Evolutionary conservation across 2,888 invertebrate species (phyloP), one percentile per base, ranked within the genome.

Genomic region (Sericinus montela): DNA sequence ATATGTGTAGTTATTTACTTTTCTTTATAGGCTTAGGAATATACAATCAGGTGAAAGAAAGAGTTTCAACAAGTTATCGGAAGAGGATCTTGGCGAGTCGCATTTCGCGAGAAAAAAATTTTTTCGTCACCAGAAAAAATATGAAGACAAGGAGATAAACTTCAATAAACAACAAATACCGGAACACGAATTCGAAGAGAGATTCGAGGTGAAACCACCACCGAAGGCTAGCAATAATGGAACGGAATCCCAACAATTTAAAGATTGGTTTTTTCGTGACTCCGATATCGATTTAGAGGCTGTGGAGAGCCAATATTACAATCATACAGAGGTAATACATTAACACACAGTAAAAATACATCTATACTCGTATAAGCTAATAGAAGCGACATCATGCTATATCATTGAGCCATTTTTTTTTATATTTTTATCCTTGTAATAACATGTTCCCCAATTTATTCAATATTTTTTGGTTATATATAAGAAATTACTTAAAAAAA

Each of bases 131-230:
- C 80, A 85, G 58, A 86, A 78, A 45, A 80, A 78, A 35, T 52
- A 59, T 30, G 65, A 72, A 45, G 66, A 59, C 35, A 63, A 50
- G 3, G 67, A 65, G 36, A 45, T 37, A 5, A 50, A 45, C 25
- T 65, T 69, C 10, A 71, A 62, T 47, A 77, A 69, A 48, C 69
- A 77, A 56, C 85, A 88, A 55, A 71, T 89, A 50, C 92, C 92
- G 0, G 89, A 90, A 54, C 92, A 92, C 52, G 92, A 92, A 50
- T 92, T 92, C 48, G 91, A 91, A 69, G 90, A 89, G 32, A 89
- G 74, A 59, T 91, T 92, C 56, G 91, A 91, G 66, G 67, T 86
- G 2, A 90, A 85, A 66, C 74, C 89, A 3, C 91, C 90, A 7
- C 76, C 79, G 0, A 86, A 89, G 50, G 48, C 60, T 1, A 62